phyloP scores from a whole-genome alignment of 1,140 invertebrate species.

The Caenorhabditis inopinata region DNA sequence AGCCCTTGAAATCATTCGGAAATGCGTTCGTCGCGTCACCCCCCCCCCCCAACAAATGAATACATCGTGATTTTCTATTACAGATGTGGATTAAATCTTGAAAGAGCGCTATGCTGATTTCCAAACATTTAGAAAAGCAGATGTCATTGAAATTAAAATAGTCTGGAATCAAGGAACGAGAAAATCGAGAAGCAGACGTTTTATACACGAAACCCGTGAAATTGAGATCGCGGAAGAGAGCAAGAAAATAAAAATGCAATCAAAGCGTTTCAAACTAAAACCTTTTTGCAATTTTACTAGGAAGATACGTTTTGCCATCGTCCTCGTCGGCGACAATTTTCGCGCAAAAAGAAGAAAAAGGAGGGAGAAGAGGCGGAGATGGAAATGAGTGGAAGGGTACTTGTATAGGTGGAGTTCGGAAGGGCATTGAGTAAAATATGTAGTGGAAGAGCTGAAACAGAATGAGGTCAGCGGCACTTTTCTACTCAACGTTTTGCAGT shows the following conservation, averaged over 20 bases:
- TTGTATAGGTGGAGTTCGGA: no score
- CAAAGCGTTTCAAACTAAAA: slow-evolving; percentile 33
- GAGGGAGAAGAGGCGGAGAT: not conserved
- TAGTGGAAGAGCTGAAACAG: no score
- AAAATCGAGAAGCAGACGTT: not conserved
- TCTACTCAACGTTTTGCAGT: no score
- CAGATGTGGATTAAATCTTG: no score
- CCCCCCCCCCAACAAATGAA: no score
- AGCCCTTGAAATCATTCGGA: slow-evolving; percentile 11
- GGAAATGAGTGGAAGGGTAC: not conserved
- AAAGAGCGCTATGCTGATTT: no score
- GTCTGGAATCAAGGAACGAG: not conserved
- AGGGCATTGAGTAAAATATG: no score
- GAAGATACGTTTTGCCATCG: not conserved
- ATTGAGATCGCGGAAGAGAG: not conserved
- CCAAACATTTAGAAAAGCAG: not conserved
- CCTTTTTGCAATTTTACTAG: slow-evolving; percentile 18
- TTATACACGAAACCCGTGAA: no score
- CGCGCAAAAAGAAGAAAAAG: not conserved
- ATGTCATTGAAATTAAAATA: not conserved
- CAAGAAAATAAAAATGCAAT: slow-evolving; percentile 32
- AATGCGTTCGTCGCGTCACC: not conserved
- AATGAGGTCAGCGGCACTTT: no score
- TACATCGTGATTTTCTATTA: no score
- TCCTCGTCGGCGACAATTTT: slow-evolving; percentile 8